A percentile compares a stretch with the other conserved stretches of the same genome.
These are phyloP conservation scores for Isurus oxyrinchus DNA, from an alignment of 2,113 vertebrate genomes.

Conservation along the genomic window DNA sequence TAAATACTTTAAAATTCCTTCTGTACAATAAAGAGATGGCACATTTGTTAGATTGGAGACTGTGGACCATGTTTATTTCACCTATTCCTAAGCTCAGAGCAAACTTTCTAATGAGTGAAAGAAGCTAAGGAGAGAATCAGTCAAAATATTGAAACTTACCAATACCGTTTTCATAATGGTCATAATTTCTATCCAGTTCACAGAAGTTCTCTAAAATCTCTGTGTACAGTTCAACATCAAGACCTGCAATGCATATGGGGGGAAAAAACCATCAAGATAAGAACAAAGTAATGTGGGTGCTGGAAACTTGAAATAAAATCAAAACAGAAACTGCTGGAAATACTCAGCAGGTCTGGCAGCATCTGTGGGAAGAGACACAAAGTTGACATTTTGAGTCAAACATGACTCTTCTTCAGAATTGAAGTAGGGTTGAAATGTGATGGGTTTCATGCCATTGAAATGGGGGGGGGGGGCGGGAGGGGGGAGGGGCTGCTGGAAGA, in stretches of 20 bases:
- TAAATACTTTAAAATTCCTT: slow-evolving; percentile 20
- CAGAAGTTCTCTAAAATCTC: background rate
- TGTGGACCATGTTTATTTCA: background rate
- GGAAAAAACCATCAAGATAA: background rate
- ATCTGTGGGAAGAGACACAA: no score
- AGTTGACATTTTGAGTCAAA: no score
- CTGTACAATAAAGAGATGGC: background rate
- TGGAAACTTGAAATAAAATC: background rate
- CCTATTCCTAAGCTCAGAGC: background rate
- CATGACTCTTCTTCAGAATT: background rate
- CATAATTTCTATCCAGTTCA: background rate
- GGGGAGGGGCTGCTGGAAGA: no score
- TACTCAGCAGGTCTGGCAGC: no score
- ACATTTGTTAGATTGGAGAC: background rate
- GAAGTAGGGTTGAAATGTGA: background rate
- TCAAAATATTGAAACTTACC: background rate
- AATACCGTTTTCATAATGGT: background rate
- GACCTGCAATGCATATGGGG: background rate
- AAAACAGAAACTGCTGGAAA: no score
- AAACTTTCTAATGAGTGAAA: no score
- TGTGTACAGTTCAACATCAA: background rate
- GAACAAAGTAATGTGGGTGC: background rate
- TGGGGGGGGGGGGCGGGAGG: no score
- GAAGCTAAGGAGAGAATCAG: background rate
- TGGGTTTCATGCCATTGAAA: no score